phyloP scores from a whole-genome alignment of 2,797 vertebrate species.

The Hipposideros larvatus region DNA sequence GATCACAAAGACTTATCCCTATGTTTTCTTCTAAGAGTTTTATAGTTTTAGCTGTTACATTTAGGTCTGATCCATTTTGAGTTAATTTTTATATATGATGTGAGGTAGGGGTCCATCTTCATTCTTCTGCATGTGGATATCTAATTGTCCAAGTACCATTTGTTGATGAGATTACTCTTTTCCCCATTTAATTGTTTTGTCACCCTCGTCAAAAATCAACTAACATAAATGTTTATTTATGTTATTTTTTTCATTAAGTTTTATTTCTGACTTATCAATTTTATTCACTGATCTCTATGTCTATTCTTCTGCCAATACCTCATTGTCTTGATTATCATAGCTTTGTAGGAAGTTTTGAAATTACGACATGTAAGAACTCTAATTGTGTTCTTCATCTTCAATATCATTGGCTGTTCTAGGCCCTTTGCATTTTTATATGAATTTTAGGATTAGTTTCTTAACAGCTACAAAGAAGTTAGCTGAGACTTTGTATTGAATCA shows the following conservation, averaged over 20 bases:
- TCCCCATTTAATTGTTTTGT: not conserved
- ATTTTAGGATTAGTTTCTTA: constrained; percentile 18
- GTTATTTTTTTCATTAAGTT: not conserved
- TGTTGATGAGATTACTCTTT: not conserved
- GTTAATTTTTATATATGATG: not conserved
- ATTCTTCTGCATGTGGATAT: not conserved
- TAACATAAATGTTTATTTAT: not conserved
- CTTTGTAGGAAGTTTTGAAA: constrained; percentile 42
- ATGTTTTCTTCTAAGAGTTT: constrained; percentile 22
- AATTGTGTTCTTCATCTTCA: constrained; percentile 31
- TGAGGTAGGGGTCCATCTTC: not conserved
- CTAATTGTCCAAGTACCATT: not conserved
- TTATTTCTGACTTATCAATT: not conserved
- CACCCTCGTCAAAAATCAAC: not conserved
- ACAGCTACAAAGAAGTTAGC: not conserved
- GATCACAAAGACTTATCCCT: not conserved
- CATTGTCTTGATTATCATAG: not conserved
- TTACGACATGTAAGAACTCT: not conserved
- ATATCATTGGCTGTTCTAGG: not conserved
- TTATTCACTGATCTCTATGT: not conserved
- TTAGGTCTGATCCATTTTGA: not conserved
- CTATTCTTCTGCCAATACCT: not conserved
- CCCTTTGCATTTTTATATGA: not conserved
- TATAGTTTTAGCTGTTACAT: constrained; percentile 1
- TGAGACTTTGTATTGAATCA: constrained; percentile 6